Percentiles rank a stretch among this genome's conserved stretches.
phyloP scores from a whole-genome alignment of 2,113 vertebrate genomes.

The Epinephelus fuscoguttatus region DNA sequence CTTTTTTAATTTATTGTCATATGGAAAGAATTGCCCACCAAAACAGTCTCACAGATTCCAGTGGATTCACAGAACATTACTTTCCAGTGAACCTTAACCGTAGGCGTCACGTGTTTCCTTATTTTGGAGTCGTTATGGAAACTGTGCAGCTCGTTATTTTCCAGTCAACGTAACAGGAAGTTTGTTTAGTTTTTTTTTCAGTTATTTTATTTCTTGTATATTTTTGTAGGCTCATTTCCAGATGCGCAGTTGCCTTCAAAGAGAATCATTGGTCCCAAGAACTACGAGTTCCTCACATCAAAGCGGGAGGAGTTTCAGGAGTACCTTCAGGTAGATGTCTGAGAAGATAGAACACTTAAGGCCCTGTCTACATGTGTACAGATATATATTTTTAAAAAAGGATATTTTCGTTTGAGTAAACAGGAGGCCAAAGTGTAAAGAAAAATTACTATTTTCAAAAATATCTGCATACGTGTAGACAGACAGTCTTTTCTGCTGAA shows the following conservation, averaged over 20 bases:
- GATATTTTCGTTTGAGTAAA: no score
- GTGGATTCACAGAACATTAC: neutral
- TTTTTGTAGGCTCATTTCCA: slow-evolving; percentile 91
- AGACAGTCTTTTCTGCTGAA: neutral
- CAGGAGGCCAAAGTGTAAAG: no score
- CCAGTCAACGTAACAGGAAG: neutral
- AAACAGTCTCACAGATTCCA: neutral
- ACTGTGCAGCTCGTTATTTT: neutral
- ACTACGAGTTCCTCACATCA: slow-evolving; percentile 96
- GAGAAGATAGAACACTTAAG: neutral
- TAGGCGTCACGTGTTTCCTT: neutral
- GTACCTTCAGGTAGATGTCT: slow-evolving; percentile 91
- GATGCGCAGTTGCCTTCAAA: slow-evolving; percentile 97
- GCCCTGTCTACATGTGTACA: no score
- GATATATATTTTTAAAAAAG: no score
- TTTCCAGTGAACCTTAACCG: neutral
- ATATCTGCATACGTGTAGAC: no score
- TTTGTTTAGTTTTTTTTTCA: no score
- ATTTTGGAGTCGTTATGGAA: neutral
- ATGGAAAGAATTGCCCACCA: neutral
- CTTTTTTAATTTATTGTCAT: neutral
- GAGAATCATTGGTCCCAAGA: slow-evolving; percentile 97
- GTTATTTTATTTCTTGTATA: neutral
- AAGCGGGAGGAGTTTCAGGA: slow-evolving; percentile 97
- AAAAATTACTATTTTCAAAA: no score